Percentiles rank a stretch among this genome's conserved stretches.
Conservation (phyloP, 2,113 vertebrate genomes). For the Poeciliopsis prolifica region DNA sequence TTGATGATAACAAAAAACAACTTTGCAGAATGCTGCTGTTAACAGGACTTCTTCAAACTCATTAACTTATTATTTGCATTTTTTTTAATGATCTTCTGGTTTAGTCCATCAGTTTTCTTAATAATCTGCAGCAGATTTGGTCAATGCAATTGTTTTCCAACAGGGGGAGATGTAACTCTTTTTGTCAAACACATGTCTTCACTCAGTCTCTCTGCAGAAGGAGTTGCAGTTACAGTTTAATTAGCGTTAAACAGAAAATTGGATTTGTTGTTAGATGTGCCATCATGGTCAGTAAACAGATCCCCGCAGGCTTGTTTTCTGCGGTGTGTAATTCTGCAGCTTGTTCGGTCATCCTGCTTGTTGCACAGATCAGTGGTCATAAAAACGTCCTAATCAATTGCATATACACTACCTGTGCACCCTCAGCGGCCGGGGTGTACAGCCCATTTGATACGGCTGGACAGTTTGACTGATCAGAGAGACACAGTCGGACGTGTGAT, state of each 20-base stretch:
- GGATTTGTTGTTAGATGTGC: constrained; percentile 14
- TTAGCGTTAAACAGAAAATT: constrained; percentile 40
- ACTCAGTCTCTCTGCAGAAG: constrained; percentile 22
- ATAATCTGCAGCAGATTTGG: neutral
- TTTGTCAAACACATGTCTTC: constrained; percentile 16
- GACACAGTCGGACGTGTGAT: constrained; percentile 78
- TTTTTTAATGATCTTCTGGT: neutral
- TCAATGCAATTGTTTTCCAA: constrained; percentile 48
- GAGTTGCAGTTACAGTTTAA: constrained; percentile 36
- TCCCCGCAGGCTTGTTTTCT: constrained; percentile 6
- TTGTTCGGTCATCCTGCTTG: constrained; percentile 35
- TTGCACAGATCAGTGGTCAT: constrained; percentile 7
- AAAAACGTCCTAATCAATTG: neutral
- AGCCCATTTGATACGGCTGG: constrained; percentile 80
- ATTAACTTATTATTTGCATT: neutral
- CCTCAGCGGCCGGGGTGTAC: constrained; percentile 58
- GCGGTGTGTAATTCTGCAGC: neutral
- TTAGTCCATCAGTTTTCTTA: neutral
- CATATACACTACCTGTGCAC: constrained; percentile 72
- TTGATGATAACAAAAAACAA: constrained; percentile 15
- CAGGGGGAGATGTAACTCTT: constrained; percentile 62
- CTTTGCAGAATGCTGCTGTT: constrained; percentile 35
- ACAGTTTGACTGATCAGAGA: constrained; percentile 72
- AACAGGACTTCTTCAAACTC: neutral
- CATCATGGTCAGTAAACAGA: constrained; percentile 36